These are phyloP conservation scores for Resseliella maxima DNA, from an alignment of 2,888 invertebrate species.

Conservation along the genomic window DNA sequence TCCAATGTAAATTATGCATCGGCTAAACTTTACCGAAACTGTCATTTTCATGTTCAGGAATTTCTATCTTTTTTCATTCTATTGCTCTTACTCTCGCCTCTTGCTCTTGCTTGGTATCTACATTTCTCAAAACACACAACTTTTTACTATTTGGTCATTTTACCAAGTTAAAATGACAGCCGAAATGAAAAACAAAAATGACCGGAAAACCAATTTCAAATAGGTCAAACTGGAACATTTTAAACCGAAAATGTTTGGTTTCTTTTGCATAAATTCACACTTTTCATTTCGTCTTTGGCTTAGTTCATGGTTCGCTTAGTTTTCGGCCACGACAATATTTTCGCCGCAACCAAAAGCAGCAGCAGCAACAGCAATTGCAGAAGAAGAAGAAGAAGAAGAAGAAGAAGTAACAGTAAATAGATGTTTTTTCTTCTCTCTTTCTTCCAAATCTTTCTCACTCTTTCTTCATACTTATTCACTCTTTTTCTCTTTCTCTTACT, in stretches of 20 bases:
- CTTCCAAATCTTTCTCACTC: no score
- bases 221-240: not conserved
- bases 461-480: no score
- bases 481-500: not conserved
- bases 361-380: no score
- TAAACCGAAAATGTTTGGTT: not conserved
- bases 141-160: no score
- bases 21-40: not conserved
- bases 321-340: conserved; percentile 2
- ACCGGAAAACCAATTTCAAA: conserved; percentile 51
- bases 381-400: no score
- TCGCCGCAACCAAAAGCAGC: no score
- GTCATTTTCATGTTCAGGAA: not conserved
- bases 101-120: no score
- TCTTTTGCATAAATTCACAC: conserved; percentile 44
- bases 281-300: conserved; percentile 1
- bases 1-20: not conserved
- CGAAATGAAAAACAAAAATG: conserved; percentile 10
- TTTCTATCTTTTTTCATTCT: not conserved
- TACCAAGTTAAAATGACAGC: not conserved
- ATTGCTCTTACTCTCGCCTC: no score
- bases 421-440: not conserved
- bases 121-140: no score
- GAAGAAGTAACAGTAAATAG: no score
- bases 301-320: conserved; percentile 10